A percentile compares a stretch with the other conserved stretches of the same genome.
These are phyloP conservation scores for Hypomecis punctinalis DNA, from an alignment of 2,888 invertebrate species.

Conservation along the genomic window DNA sequence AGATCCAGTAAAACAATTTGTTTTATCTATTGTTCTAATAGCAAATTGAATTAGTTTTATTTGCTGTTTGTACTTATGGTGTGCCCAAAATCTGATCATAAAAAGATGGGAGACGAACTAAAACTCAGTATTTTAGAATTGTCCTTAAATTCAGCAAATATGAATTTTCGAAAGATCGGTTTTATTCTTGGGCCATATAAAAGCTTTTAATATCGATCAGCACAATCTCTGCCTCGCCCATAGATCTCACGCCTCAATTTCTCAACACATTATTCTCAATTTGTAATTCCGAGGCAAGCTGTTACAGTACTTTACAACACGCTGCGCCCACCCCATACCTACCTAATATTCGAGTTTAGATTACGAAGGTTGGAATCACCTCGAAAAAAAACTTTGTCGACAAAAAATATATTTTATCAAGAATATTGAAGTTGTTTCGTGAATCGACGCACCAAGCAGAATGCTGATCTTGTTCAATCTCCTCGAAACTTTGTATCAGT, in stretches of 20 bases:
- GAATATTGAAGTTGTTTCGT: constrained; percentile 24
- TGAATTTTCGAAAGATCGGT: too few relatives aligned
- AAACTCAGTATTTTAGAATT: too few relatives aligned
- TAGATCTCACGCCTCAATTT: constrained; percentile 2
- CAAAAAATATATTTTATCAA: constrained; percentile 21
- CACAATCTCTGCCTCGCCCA: too few relatives aligned
- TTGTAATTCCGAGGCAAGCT: constrained; percentile 24
- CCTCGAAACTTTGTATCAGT: neutral
- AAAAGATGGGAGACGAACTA: too few relatives aligned
- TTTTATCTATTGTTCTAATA: too few relatives aligned
- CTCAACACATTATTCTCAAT: constrained; percentile 5
- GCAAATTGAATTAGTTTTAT: too few relatives aligned
- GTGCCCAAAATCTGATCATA: too few relatives aligned
- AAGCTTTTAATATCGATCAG: too few relatives aligned
- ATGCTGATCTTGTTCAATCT: constrained; percentile 20
- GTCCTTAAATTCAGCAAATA: too few relatives aligned
- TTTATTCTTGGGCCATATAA: too few relatives aligned
- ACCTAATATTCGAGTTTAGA: constrained; percentile 20
- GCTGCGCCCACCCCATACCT: constrained; percentile 18
- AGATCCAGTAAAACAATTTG: too few relatives aligned
- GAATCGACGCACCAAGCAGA: constrained; percentile 19
- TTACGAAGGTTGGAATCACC: constrained; percentile 22
- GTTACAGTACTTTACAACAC: constrained; percentile 29
- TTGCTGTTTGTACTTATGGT: too few relatives aligned
- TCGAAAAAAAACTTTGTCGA: constrained; percentile 19